These are phyloP conservation scores for Pipistrellus pygmaeus DNA, from an alignment of 2,797 vertebrate genomes.

Conservation along the genomic window DNA sequence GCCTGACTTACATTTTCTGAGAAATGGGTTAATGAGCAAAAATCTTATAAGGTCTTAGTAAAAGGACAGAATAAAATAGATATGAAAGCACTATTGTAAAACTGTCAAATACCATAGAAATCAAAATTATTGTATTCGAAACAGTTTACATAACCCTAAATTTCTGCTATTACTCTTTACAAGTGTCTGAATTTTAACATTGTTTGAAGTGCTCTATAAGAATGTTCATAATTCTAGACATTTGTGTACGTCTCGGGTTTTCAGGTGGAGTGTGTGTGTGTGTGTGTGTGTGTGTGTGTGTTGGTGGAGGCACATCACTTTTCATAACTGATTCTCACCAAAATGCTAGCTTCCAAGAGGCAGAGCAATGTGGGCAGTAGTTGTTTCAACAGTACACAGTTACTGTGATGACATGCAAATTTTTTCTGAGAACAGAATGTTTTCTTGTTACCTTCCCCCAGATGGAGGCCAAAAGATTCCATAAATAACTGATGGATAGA, in stretches of 20 bases:
- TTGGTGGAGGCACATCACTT: slow-evolving; percentile 18
- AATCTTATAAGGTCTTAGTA: not conserved
- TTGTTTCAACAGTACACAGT: slow-evolving; percentile 49
- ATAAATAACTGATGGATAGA: slow-evolving; percentile 71
- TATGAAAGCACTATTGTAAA: not conserved
- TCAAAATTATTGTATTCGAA: slow-evolving; percentile 48
- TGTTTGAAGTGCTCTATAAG: not conserved
- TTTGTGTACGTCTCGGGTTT: slow-evolving; percentile 7
- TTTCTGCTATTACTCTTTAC: slow-evolving; percentile 42
- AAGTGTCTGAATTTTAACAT: slow-evolving; percentile 1
- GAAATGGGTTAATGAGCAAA: not conserved
- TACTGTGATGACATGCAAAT: slow-evolving; percentile 70
- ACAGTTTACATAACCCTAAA: slow-evolving; percentile 33
- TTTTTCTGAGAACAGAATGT: slow-evolving; percentile 72
- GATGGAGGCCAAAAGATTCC: slow-evolving; percentile 67
- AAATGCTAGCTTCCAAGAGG: slow-evolving; percentile 60
- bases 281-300: not conserved
- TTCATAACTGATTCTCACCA: slow-evolving; percentile 67
- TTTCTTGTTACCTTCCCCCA: slow-evolving; percentile 75
- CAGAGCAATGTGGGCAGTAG: slow-evolving; percentile 67
- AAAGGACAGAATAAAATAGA: slow-evolving; percentile 19
- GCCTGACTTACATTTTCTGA: not conserved
- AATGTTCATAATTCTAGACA: slow-evolving; percentile 9
- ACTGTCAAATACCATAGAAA: not conserved
- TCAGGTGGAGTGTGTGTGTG: not conserved